Conservation (phyloP, 2,797 vertebrate genomes). For the Sebastes itinus region DNA sequence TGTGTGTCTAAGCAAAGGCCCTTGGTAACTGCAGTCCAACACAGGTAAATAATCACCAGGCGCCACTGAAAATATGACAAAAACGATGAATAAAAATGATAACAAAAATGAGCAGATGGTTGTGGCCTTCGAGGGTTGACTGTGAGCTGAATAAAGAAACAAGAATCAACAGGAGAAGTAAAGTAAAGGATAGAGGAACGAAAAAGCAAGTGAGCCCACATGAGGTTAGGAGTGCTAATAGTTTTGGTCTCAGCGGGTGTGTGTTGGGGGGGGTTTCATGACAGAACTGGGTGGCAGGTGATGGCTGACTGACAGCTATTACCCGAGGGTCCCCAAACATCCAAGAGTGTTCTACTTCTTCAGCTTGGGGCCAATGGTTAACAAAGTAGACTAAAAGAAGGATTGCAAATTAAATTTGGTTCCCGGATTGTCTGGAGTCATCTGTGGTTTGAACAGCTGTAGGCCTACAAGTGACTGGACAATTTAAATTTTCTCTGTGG, state of each 20-base stretch:
- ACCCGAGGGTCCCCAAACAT: conserved; percentile 49
- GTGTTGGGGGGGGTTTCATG: conserved; percentile 37
- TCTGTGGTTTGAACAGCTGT: conserved; percentile 48
- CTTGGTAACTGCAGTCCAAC: background rate
- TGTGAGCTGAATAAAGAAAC: conserved; percentile 48
- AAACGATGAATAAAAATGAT: conserved; percentile 10
- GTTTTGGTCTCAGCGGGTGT: conserved; percentile 56
- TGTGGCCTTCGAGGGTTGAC: conserved; percentile 24
- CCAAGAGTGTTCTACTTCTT: conserved; percentile 48
- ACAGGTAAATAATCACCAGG: conserved; percentile 5
- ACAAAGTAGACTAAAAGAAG: conserved; percentile 27
- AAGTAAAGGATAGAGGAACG: conserved; percentile 12
- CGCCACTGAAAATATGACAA: background rate
- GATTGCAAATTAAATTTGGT: conserved; percentile 40
- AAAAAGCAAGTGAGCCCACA: conserved; percentile 44
- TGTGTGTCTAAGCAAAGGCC: background rate
- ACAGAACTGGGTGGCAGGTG: conserved; percentile 76
- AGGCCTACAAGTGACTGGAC: conserved; percentile 35
- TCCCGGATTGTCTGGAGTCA: conserved; percentile 24
- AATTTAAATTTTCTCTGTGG: conserved; percentile 10
- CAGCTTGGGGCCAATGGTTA: conserved; percentile 23
- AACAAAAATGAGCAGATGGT: conserved; percentile 29
- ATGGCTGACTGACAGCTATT: conserved; percentile 65
- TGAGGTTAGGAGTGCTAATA: conserved; percentile 64
- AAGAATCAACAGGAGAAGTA: conserved; percentile 25